Evolutionary conservation across 2,113 vertebrate species (phyloP).

Genomic region (Pelmatolapia mariae): DNA sequence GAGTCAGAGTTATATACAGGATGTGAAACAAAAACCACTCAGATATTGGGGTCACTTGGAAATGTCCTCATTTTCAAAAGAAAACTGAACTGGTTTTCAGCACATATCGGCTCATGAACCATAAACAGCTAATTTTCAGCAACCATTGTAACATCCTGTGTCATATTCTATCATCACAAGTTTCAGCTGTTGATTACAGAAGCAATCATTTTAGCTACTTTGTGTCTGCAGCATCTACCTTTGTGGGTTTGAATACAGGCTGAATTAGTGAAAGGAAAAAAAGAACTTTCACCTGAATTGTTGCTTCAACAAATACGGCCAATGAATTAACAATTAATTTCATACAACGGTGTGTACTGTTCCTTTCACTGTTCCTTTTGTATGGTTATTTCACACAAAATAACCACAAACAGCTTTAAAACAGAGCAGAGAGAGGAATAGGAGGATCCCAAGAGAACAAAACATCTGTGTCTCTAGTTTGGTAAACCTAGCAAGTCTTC

Average conservation of each 20-base stretch:
- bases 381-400: not conserved
- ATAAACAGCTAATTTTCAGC: not conserved
- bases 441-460: not conserved
- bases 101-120: not conserved
- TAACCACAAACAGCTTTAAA: not conserved
- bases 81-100: not conserved
- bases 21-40: not conserved
- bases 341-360: not conserved
- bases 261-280: not conserved
- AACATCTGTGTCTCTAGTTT: not conserved
- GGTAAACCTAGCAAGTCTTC: not conserved
- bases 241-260: not conserved
- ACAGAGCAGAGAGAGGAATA: not conserved
- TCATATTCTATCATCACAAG: not conserved
- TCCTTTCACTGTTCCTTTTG: not conserved
- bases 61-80: not conserved
- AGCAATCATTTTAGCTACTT: not conserved
- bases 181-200: not conserved
- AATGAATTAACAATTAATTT: not conserved
- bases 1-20: constrained; percentile 10
- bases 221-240: not conserved
- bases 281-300: not conserved
- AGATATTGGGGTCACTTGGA: not conserved
- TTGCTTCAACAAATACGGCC: not conserved
- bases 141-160: not conserved